Base-by-base conservation (phyloP, 2,113 vertebrate genomes). In the Paradoxurus hermaphroditus region DNA sequence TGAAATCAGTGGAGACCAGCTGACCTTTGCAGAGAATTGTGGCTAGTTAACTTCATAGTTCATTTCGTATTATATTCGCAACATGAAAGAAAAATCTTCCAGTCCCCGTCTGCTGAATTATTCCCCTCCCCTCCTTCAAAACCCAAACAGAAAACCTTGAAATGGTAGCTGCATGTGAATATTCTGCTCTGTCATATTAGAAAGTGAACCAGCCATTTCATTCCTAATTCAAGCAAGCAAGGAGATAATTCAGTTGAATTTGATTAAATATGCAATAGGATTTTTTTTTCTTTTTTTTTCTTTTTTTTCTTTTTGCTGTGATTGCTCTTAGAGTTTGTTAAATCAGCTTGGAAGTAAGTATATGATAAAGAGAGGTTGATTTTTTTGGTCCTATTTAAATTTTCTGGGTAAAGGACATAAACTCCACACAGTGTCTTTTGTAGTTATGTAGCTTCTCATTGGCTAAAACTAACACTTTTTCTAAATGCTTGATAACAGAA, bases 21-120 rank as follows among this genome's bases (percentile, higher is more conserved):
- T 93, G 94, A 98, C 63, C 98, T 97, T 97, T 97, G 90, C 82
- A 88, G 81, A 95, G 95, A 90, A 84, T 72, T 92, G 63, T 92
- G 94, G 78, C 92, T 97, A 96, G 89, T 81, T 96, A 96, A 95
- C 87, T 86, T 97, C 96, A 94, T 75, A 92, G 90, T 94, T 96
- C 73, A 86, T 83, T 95, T 96, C 94, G 84, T 96, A 94, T 87
- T 97, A n/a, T 94, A 94, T 95, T 92, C 96, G 92, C 95, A 96
- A 97, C 95, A 97, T 93, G 72, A 95, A 97, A 97, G 96, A 88
- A 95, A 93, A 90, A 41, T 81, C 79, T 96, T 78, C 70, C 51
- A 91, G 94, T 95, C 46, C 41, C 27, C 73, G 65, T 97, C 68
- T 98, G 96, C 87, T 92, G 39, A 85, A 72, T 84, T 91, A 81